These are phyloP conservation scores for Linnaemya vulpina DNA, from an alignment of 2,888 invertebrate genomes.

Conservation along the genomic window DNA sequence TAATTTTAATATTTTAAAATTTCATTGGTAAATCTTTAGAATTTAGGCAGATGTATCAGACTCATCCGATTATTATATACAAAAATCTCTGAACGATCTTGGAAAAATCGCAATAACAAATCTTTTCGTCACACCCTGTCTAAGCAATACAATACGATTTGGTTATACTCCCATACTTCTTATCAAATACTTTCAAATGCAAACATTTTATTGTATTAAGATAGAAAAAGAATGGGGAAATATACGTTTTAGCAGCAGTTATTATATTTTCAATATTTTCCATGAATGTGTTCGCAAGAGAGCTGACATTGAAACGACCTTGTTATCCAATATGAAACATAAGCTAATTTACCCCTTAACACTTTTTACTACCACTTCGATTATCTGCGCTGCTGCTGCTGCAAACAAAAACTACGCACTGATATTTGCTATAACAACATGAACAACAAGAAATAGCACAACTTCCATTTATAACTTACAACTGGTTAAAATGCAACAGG, in stretches of 20 bases:
- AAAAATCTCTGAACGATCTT: not conserved
- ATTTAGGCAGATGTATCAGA: too few species aligned
- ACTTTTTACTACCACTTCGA: not conserved
- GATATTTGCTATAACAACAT: constrained; percentile 23
- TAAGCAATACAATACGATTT: not conserved
- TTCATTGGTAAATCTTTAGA: too few species aligned
- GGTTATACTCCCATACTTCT: not conserved
- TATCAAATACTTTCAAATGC: constrained; percentile 19
- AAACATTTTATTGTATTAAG: constrained; percentile 31
- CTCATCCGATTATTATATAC: too few species aligned
- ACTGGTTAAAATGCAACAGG: constrained; percentile 27
- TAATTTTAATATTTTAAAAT: too few species aligned
- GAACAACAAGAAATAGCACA: not conserved
- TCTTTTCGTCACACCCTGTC: constrained; percentile 18
- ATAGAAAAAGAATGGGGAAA: not conserved
- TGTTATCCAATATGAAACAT: constrained; percentile 64
- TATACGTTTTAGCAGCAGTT: constrained; percentile 4
- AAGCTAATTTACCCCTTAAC: constrained; percentile 65
- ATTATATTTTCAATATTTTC: constrained; percentile 38
- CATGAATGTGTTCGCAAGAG: constrained; percentile 30
- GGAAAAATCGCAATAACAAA: too few species aligned
- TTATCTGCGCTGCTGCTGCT: not conserved
- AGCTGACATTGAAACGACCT: constrained; percentile 71
- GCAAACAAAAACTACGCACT: not conserved
- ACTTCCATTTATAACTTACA: not conserved